phyloP scores from a whole-genome alignment of 2,888 invertebrate species.

The Parnassius mnemosyne region DNA sequence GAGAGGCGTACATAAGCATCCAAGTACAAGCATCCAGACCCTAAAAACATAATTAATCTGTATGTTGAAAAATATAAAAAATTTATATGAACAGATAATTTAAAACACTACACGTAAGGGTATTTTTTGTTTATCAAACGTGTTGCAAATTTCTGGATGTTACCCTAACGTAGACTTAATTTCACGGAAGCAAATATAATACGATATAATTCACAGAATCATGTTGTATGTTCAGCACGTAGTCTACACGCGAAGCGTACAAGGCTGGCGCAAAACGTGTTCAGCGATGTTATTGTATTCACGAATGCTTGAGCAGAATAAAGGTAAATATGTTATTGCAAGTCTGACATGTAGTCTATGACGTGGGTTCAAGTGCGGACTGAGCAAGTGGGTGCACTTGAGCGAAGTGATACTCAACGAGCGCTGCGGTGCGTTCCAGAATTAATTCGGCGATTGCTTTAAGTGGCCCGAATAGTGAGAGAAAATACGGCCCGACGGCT shows the following conservation, averaged over 20 bases:
- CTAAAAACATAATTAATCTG: no score
- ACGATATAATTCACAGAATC: constrained; percentile 21
- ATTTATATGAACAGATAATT: no score
- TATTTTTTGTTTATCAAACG: no score
- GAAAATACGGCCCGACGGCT: constrained; percentile 11
- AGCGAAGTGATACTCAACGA: constrained; percentile 36
- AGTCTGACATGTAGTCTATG: constrained; percentile 27
- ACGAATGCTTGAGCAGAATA: constrained; percentile 25
- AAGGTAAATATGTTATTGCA: constrained; percentile 27
- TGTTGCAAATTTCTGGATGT: no score
- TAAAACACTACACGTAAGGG: no score
- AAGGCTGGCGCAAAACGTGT: constrained; percentile 22
- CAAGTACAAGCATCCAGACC: no score
- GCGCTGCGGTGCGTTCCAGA: constrained; percentile 35
- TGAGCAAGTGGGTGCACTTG: constrained; percentile 32
- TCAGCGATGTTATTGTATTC: constrained; percentile 29
- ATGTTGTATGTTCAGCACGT: constrained; percentile 25
- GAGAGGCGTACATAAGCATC: no score
- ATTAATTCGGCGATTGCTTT: constrained; percentile 40
- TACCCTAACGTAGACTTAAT: constrained; percentile 5
- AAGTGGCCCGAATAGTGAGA: constrained; percentile 28
- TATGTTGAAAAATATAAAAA: no score
- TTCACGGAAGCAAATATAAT: constrained; percentile 16
- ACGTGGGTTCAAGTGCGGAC: constrained; percentile 24
- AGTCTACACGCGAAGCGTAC: constrained; percentile 18